Percentiles rank a stretch among this genome's conserved stretches.
phyloP scores from a whole-genome alignment of 2,113 vertebrate species.

The Cololabis saira region DNA sequence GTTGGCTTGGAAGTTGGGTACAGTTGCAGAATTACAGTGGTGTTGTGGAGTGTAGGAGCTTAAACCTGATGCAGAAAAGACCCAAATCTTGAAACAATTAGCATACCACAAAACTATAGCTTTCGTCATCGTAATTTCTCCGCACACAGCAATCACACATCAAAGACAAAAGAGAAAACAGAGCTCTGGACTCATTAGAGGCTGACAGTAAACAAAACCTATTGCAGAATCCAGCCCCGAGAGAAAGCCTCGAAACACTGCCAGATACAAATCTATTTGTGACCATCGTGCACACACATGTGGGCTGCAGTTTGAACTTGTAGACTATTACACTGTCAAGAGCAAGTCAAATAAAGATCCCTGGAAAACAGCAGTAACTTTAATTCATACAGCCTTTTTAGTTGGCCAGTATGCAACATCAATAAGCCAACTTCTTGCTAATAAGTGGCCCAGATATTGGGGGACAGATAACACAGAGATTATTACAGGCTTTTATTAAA shows the following conservation, averaged over 20 bases:
- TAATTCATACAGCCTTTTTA: too few species aligned
- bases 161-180: conserved; percentile 28
- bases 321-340: not conserved
- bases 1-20: too few species aligned
- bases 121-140: conserved; percentile 41
- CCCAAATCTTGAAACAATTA: conserved; percentile 62
- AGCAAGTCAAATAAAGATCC: too few species aligned
- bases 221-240: conserved; percentile 10
- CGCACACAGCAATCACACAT: conserved; percentile 14
- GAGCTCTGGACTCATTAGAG: conserved; percentile 21
- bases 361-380: too few species aligned
- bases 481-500: too few species aligned
- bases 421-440: too few species aligned
- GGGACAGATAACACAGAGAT: too few species aligned
- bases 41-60: too few species aligned
- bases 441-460: too few species aligned
- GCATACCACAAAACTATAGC: conserved; percentile 12
- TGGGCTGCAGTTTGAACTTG: conserved; percentile 15
- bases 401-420: too few species aligned
- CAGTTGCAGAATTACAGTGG: too few species aligned
- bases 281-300: conserved; percentile 45
- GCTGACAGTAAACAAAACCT: conserved; percentile 56
- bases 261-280: conserved; percentile 29
- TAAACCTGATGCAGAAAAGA: not conserved
- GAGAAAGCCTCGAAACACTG: conserved; percentile 11